These are phyloP conservation scores for Notoglanidium macrostoma DNA, from an alignment of 2,797 vertebrate genomes.

Conservation along the genomic window DNA sequence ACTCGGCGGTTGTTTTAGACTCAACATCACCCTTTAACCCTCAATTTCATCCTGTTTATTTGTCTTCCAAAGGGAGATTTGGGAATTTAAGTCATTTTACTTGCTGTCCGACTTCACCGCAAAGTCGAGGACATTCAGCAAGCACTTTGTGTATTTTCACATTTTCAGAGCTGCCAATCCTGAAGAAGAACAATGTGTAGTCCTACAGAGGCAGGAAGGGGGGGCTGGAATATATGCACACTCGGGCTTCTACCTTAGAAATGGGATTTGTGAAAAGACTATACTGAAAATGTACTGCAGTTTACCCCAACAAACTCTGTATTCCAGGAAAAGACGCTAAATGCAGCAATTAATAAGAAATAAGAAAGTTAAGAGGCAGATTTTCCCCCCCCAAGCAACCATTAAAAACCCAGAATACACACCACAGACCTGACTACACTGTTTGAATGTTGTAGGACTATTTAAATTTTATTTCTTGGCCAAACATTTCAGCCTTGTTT, in stretches of 20 bases:
- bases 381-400: not conserved
- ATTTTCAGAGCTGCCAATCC: not conserved
- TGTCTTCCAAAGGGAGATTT: not conserved
- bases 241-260: not conserved
- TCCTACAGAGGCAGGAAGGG: not conserved
- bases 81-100: constrained; percentile 5
- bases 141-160: not conserved
- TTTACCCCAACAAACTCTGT: not conserved
- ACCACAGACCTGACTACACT: not conserved
- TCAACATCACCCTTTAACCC: not conserved
- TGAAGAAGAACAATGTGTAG: constrained; percentile 9
- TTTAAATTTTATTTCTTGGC: not conserved
- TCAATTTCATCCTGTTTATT: not conserved
- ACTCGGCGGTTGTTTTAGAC: not conserved
- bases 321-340: not conserved
- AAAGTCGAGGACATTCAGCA: constrained; percentile 12
- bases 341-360: not conserved
- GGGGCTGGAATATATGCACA: not conserved
- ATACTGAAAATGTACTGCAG: not conserved
- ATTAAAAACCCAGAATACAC: not conserved
- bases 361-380: not conserved
- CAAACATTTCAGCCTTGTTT: not conserved
- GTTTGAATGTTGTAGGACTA: not conserved
- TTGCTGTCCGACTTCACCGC: not conserved
- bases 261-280: not conserved